Percentiles rank a stretch among this genome's conserved stretches.
phyloP scores from a whole-genome alignment of 2,888 invertebrate species.

The Dryococelus australis region DNA sequence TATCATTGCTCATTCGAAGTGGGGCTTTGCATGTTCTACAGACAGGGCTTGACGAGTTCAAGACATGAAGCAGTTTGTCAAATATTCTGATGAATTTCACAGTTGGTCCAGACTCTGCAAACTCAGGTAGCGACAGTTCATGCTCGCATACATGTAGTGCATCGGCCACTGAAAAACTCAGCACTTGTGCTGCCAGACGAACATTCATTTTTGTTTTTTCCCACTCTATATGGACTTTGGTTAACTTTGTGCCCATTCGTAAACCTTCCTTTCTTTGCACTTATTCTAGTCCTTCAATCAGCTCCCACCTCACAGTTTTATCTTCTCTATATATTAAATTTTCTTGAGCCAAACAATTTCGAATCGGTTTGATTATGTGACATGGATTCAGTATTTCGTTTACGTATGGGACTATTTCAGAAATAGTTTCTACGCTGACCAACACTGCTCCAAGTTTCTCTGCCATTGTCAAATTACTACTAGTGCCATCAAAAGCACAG shows the following conservation, averaged over 20 bases:
- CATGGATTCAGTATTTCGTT: conserved; percentile 38
- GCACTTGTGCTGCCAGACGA: conserved; percentile 36
- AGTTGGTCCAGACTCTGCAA: conserved; percentile 16
- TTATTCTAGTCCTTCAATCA: conserved; percentile 29
- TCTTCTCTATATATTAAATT: conserved; percentile 32
- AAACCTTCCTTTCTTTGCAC: conserved; percentile 34
- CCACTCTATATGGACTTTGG: conserved; percentile 34
- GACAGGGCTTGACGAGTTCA: too few species aligned
- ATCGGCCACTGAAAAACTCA: conserved; percentile 43
- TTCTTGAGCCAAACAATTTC: conserved; percentile 38
- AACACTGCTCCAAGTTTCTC: too few species aligned
- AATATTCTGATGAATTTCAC: too few species aligned
- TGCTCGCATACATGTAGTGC: conserved; percentile 36
- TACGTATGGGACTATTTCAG: neutral
- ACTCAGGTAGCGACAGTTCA: conserved; percentile 1
- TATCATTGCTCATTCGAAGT: too few species aligned
- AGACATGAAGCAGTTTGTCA: too few species aligned
- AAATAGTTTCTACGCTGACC: too few species aligned
- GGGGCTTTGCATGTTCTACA: too few species aligned
- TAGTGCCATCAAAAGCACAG: conserved; percentile 40
- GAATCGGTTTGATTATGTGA: conserved; percentile 41
- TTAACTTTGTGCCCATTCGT: conserved; percentile 41
- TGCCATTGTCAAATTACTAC: conserved; percentile 32
- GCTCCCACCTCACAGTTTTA: conserved; percentile 32
- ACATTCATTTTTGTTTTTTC: conserved; percentile 24